Evolutionary conservation across 2,113 vertebrate species (phyloP).

Genomic region (Furnarius figulus): DNA sequence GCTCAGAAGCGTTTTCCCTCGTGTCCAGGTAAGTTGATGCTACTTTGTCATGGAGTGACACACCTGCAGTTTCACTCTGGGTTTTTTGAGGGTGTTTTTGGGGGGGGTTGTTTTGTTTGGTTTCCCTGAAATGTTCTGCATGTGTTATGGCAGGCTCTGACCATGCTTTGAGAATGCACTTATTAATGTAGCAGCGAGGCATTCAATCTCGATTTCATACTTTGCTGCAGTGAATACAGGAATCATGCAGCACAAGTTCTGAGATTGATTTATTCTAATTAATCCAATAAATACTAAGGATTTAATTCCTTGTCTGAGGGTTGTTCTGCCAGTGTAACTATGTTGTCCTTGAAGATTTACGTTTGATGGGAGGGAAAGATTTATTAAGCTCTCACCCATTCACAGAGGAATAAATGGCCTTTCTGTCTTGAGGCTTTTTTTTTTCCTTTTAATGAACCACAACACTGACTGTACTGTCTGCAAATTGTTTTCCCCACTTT

Average conservation of each 20-base stretch:
- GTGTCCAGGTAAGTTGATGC: slow-evolving; percentile 86
- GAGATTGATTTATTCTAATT: slow-evolving; percentile 64
- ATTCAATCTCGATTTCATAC: slow-evolving; percentile 50
- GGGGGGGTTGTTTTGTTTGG: neutral
- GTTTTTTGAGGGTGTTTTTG: neutral
- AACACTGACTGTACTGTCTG: neutral
- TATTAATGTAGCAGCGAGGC: neutral
- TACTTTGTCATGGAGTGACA: neutral
- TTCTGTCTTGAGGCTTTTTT: neutral
- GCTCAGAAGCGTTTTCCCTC: slow-evolving; percentile 91
- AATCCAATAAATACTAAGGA: slow-evolving; percentile 55
- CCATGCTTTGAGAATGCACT: neutral
- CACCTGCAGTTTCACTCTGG: neutral
- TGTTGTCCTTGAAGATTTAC: slow-evolving; percentile 54
- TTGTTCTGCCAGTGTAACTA: slow-evolving; percentile 32
- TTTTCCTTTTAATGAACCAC: neutral
- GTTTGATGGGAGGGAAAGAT: slow-evolving; percentile 25
- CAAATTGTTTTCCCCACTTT: neutral
- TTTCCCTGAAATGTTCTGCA: neutral
- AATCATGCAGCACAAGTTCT: slow-evolving; percentile 6
- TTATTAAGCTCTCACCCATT: slow-evolving; percentile 43
- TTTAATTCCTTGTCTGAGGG: slow-evolving; percentile 51
- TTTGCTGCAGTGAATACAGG: slow-evolving; percentile 30
- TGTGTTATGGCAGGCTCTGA: neutral
- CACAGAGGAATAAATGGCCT: neutral